These are phyloP conservation scores for Capricornis sumatraensis DNA, from an alignment of 2,113 vertebrate genomes.

Conservation along the genomic window DNA sequence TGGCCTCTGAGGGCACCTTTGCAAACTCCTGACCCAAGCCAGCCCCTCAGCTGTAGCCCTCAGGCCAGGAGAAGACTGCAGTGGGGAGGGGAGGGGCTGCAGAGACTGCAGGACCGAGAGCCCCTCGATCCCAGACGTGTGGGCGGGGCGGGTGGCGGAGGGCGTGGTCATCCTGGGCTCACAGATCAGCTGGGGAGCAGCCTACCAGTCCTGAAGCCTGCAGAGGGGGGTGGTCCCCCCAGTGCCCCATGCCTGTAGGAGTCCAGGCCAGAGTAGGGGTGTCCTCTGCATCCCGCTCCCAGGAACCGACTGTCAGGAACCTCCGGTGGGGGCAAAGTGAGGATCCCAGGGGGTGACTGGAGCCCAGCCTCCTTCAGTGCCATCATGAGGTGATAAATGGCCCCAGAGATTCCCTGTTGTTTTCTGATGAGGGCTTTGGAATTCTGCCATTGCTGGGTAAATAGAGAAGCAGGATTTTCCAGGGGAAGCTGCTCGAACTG, in stretches of 20 bases:
- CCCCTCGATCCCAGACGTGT: not conserved
- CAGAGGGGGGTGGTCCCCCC: not conserved
- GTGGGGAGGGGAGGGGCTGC: too few species aligned
- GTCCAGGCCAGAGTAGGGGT: not conserved
- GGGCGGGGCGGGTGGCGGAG: too few species aligned
- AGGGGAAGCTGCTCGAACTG: not conserved
- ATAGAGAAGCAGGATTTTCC: not conserved
- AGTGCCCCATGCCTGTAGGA: fast-evolving
- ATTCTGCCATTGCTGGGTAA: not conserved
- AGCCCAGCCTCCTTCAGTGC: not conserved
- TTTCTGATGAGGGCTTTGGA: not conserved
- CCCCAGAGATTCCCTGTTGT: not conserved
- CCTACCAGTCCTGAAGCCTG: not conserved
- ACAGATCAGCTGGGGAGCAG: not conserved
- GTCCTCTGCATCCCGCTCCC: too few species aligned
- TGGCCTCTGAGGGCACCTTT: not conserved
- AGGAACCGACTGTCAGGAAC: not conserved
- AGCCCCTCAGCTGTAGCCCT: not conserved
- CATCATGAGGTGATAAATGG: not conserved
- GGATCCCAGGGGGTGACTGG: not conserved
- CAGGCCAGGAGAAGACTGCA: not conserved
- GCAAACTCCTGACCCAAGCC: not conserved
- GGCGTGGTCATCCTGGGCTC: too few species aligned
- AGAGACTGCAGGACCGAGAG: not conserved
- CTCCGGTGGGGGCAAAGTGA: not conserved